phyloP scores from a whole-genome alignment of 2,113 vertebrate genomes.

The Phalacrocorax carbo region DNA sequence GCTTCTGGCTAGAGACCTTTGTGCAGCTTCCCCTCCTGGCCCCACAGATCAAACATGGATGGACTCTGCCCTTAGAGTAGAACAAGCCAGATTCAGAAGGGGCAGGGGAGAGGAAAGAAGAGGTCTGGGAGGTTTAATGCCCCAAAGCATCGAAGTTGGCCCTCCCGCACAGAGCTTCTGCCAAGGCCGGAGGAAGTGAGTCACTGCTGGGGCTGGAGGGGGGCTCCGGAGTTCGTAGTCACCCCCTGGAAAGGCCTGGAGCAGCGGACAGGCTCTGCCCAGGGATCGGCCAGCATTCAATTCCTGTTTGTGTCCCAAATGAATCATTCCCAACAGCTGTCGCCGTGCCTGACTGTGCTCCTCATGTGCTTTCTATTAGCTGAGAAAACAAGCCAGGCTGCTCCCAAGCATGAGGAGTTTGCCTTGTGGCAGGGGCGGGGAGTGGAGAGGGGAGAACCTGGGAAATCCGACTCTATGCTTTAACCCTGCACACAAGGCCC shows the following conservation, averaged over 20 bases:
- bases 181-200: constrained; percentile 30
- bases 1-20: not conserved
- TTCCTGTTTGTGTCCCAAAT: constrained; percentile 51
- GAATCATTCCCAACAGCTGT: constrained; percentile 57
- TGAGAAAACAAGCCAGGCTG: constrained; percentile 30
- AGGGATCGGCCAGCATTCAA: constrained; percentile 6
- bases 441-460: not conserved
- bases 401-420: not conserved
- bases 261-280: constrained; percentile 22
- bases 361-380: constrained; percentile 62
- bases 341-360: not conserved
- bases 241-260: constrained; percentile 41
- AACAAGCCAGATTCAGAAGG: not conserved
- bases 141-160: not conserved
- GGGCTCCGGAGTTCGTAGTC: not conserved
- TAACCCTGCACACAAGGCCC: not conserved
- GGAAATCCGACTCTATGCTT: not conserved
- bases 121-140: not conserved
- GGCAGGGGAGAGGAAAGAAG: not conserved
- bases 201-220: not conserved
- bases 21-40: not conserved
- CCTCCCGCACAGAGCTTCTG: not conserved
- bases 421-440: not conserved
- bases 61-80: not conserved
- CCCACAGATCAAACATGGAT: not conserved